Percentiles rank a stretch among this genome's conserved stretches.
Evolutionary conservation across 1,140 invertebrate species (phyloP).

Genomic region (Eurytemora carolleeae): DNA sequence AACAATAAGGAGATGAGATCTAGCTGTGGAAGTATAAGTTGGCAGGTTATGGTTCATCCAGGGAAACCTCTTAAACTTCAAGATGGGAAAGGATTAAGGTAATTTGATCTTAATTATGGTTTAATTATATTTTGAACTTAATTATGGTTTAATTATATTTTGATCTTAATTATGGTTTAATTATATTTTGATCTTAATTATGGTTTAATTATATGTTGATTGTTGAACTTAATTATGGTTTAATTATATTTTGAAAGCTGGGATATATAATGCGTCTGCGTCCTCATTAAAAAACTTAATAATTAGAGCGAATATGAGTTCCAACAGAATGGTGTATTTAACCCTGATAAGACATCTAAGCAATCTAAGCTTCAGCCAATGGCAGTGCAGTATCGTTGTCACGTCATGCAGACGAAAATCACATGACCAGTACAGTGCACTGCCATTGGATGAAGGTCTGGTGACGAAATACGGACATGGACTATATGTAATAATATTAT

Average conservation of each 20-base stretch:
- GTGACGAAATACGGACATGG: too few relatives aligned
- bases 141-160: neutral
- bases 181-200: neutral
- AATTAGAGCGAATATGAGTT: too few relatives aligned
- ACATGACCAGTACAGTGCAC: too few relatives aligned
- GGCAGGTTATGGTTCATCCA: neutral
- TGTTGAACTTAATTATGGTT: neutral
- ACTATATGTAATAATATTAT: too few relatives aligned
- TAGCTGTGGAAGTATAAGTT: neutral
- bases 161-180: neutral
- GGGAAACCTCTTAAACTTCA: neutral
- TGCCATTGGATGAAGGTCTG: too few relatives aligned
- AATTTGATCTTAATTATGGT: neutral
- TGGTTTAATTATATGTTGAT: neutral
- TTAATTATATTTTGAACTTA: neutral
- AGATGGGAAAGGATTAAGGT: neutral
- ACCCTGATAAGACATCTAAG: too few relatives aligned
- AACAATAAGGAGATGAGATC: neutral
- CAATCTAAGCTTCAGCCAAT: too few relatives aligned
- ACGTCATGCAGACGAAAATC: too few relatives aligned
- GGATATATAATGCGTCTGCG: neutral
- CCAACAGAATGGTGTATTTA: too few relatives aligned
- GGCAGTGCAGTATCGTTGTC: too few relatives aligned
- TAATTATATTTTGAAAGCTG: neutral
- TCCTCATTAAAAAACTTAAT: too few relatives aligned